Conservation (phyloP, 2,113 vertebrate genomes). For the Microtus ochrogaster region DNA sequence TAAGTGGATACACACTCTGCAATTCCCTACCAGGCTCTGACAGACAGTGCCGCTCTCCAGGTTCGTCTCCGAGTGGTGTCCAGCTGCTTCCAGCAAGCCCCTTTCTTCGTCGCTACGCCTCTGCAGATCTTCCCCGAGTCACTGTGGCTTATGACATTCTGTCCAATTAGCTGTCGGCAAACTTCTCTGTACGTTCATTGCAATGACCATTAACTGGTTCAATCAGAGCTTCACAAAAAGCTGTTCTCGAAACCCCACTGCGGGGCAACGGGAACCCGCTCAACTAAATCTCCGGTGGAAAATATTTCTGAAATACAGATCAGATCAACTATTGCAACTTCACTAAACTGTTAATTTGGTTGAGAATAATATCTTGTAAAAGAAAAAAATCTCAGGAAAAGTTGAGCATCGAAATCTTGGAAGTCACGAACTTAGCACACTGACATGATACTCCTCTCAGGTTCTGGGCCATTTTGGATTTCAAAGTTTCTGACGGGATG, state of each 20-base stretch:
- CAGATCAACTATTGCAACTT: conserved; percentile 72
- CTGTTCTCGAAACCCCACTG: conserved; percentile 55
- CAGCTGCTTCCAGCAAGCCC: conserved; percentile 62
- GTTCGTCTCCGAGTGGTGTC: not conserved
- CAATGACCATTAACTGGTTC: conserved; percentile 75
- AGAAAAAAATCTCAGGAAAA: not conserved
- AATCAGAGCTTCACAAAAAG: conserved; percentile 67
- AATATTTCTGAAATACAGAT: conserved; percentile 58
- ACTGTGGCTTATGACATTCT: conserved; percentile 70
- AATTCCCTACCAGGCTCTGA: not conserved
- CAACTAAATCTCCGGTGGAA: conserved; percentile 67
- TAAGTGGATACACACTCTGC: conserved; percentile 11
- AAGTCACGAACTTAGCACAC: not conserved
- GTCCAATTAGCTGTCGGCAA: conserved; percentile 66
- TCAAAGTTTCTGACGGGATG: not conserved
- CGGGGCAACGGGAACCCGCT: conserved; percentile 64
- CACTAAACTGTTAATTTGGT: conserved; percentile 69
- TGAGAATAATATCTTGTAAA: conserved; percentile 37
- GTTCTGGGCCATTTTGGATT: not conserved
- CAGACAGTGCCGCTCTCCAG: not conserved
- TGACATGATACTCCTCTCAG: not conserved
- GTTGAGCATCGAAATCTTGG: not conserved
- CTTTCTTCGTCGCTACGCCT: conserved; percentile 54
- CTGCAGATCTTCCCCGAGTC: conserved; percentile 74
- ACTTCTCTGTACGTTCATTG: conserved; percentile 76